A percentile compares a stretch with the other conserved stretches of the same genome.
phyloP scores from a whole-genome alignment of 2,888 invertebrate species.

The Drosophila hamatofila region DNA sequence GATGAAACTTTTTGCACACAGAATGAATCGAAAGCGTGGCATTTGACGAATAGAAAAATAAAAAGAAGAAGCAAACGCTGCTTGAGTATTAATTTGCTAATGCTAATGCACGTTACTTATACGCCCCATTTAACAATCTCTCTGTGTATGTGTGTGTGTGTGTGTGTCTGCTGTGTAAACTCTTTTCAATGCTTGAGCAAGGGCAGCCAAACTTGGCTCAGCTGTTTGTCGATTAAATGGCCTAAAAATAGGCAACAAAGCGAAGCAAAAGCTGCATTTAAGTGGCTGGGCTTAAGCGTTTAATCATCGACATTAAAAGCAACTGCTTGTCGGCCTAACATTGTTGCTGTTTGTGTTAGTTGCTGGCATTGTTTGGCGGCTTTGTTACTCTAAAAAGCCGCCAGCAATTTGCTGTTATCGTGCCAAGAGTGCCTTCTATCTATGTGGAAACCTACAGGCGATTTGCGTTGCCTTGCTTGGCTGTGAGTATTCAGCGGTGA shows the following conservation, averaged over 20 bases:
- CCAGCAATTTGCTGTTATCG: conserved; percentile 36
- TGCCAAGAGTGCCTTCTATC: conserved; percentile 20
- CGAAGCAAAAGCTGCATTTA: conserved; percentile 52
- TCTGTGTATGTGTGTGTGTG: conserved; percentile 23
- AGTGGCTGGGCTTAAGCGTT: conserved; percentile 59
- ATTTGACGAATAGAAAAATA: conserved; percentile 33
- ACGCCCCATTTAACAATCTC: conserved; percentile 67
- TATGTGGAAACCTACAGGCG: conserved; percentile 30
- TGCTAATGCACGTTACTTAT: conserved; percentile 68
- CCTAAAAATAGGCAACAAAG: conserved; percentile 71
- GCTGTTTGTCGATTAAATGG: conserved; percentile 61
- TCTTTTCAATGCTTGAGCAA: conserved; percentile 42
- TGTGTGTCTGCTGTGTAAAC: conserved; percentile 42
- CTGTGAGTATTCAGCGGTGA: conserved; percentile 44
- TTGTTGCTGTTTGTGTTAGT: conserved; percentile 24
- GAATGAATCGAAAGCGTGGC: not conserved
- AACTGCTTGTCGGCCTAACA: conserved; percentile 56
- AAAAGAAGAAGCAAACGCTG: conserved; percentile 18
- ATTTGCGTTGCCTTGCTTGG: conserved; percentile 17
- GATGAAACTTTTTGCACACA: conserved; percentile 30
- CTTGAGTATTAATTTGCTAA: conserved; percentile 65
- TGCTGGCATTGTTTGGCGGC: conserved; percentile 29
- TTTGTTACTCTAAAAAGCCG: conserved; percentile 30
- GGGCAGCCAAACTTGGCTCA: conserved; percentile 15
- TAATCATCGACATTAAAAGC: conserved; percentile 72